phyloP scores from a whole-genome alignment of 1,140 invertebrate species.

The Amphibalanus amphitrite region DNA sequence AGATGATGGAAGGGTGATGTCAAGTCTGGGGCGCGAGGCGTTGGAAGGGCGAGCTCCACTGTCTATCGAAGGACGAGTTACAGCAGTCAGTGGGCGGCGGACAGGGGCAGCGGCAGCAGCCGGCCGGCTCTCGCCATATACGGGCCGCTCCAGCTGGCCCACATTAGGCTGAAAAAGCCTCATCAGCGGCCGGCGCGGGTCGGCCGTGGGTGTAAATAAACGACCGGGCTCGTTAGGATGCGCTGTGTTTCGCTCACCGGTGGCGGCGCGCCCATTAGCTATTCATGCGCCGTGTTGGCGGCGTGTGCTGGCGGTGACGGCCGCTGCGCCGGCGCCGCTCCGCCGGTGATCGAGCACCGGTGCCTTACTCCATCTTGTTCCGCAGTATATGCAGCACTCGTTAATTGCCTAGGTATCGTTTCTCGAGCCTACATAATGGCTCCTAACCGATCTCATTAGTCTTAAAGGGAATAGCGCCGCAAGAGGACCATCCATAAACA shows the following conservation, averaged over 20 bases:
- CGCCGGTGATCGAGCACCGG: neutral
- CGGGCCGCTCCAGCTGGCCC: too few relatives aligned
- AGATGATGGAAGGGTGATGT: too few relatives aligned
- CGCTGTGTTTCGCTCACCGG: neutral
- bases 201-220: neutral
- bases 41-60: too few relatives aligned
- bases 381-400: neutral
- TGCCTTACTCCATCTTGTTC: neutral
- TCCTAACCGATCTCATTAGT: slow-evolving; percentile 1
- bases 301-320: neutral
- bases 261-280: neutral
- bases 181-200: too few relatives aligned
- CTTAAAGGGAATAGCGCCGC: neutral
- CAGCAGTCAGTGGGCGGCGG: too few relatives aligned
- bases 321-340: neutral
- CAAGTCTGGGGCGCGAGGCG: too few relatives aligned
- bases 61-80: too few relatives aligned
- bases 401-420: neutral
- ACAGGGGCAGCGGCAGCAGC: too few relatives aligned
- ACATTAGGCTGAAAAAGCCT: too few relatives aligned
- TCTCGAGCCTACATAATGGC: neutral
- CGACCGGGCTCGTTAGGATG: neutral
- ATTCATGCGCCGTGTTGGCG: neutral
- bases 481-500: neutral
- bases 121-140: too few relatives aligned